phyloP scores from a whole-genome alignment of 2,113 vertebrate genomes.

The Barnardius zonarius region DNA sequence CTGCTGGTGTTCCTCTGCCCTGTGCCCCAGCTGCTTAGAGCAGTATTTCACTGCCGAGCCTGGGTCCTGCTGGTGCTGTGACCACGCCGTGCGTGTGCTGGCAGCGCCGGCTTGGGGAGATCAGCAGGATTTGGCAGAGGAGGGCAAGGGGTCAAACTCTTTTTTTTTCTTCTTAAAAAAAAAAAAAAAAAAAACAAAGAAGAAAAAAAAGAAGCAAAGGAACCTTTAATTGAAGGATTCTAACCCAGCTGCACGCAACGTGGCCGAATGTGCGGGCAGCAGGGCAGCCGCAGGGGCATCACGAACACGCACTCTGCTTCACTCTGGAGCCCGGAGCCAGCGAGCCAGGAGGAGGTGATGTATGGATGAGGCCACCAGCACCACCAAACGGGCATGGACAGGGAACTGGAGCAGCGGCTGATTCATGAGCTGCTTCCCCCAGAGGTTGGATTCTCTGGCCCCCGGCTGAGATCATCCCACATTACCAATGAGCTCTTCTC shows the following conservation, averaged over 20 bases:
- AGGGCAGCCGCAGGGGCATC: neutral
- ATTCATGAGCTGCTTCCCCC: neutral
- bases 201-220: neutral
- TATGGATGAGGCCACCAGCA: neutral
- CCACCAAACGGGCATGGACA: accelerated
- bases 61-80: neutral
- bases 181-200: neutral
- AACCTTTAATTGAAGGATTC: constrained; percentile 33
- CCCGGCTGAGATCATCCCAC: neutral
- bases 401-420: neutral
- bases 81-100: neutral
- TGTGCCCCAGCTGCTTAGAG: neutral
- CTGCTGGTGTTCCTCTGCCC: neutral
- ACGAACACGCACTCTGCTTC: neutral
- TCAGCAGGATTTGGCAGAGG: constrained; percentile 30
- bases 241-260: neutral
- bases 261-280: accelerated
- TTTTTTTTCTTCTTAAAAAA: neutral
- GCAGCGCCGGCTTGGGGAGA: neutral
- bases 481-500: neutral
- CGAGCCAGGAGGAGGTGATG: neutral
- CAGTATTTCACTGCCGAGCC: accelerated
- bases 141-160: constrained; percentile 5
- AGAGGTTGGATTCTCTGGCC: neutral
- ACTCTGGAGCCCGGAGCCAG: neutral